Percentiles rank a stretch among this genome's conserved stretches.
phyloP scores from a whole-genome alignment of 2,888 invertebrate species.

The Entomobrya proxima region DNA sequence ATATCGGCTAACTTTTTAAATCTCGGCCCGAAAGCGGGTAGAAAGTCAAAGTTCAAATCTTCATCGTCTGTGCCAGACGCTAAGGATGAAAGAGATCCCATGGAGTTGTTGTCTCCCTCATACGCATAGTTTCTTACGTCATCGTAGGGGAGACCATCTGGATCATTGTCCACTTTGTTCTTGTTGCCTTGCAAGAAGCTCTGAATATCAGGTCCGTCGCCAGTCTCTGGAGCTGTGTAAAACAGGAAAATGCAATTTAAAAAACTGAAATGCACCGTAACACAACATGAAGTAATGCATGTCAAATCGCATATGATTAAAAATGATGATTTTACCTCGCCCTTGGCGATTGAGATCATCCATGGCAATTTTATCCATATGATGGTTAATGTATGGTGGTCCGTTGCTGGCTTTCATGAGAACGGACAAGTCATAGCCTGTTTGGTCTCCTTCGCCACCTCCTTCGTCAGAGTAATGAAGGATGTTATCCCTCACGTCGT shows the following conservation, averaged over 20 bases:
- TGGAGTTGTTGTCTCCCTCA: slow-evolving; percentile 96
- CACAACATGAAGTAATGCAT: no score
- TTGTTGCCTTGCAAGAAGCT: slow-evolving; percentile 94
- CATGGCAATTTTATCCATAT: slow-evolving; percentile 74
- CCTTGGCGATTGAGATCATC: slow-evolving; percentile 75
- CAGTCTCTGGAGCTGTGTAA: slow-evolving; percentile 78
- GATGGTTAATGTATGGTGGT: slow-evolving; percentile 71
- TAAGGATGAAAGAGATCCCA: slow-evolving; percentile 93
- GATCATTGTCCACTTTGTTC: slow-evolving; percentile 92
- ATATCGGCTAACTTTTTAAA: slow-evolving; percentile 95
- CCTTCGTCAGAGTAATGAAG: slow-evolving; percentile 99
- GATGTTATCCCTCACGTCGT: slow-evolving; percentile 97
- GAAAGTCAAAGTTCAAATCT: slow-evolving; percentile 94
- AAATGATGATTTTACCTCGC: slow-evolving; percentile 69
- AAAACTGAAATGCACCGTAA: no score
- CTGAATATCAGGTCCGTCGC: slow-evolving; percentile 88
- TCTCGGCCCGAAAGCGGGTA: slow-evolving; percentile 96
- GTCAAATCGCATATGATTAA: neutral
- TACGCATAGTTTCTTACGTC: slow-evolving; percentile 98
- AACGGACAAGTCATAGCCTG: slow-evolving; percentile 92
- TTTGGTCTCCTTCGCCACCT: slow-evolving; percentile 96
- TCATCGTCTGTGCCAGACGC: slow-evolving; percentile 94
- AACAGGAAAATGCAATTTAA: no score
- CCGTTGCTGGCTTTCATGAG: slow-evolving; percentile 78
- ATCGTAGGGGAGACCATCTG: slow-evolving; percentile 93